A percentile compares a stretch with the other conserved stretches of the same genome.
Evolutionary conservation across 1,140 invertebrate genomes (phyloP).

Genomic region (Chrysopa pallens): DNA sequence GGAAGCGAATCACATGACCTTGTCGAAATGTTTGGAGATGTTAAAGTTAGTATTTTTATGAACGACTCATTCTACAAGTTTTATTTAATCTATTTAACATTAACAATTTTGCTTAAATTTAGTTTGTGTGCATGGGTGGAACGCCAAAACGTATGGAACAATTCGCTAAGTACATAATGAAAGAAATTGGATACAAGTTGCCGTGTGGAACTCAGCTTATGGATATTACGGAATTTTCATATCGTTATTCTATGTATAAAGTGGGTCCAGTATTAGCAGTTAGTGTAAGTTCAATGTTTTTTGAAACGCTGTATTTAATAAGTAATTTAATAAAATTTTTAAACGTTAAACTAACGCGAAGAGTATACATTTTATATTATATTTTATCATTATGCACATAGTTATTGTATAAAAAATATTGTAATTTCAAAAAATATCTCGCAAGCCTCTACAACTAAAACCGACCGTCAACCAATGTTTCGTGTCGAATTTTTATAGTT

Average conservation of each 20-base stretch:
- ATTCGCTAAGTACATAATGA: slow-evolving; percentile 83
- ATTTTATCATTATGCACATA: not conserved
- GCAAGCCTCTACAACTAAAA: too few species aligned
- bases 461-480: too few species aligned
- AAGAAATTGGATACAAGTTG: slow-evolving; percentile 75
- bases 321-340: not conserved
- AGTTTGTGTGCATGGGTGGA: slow-evolving; percentile 98
- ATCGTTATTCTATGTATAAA: slow-evolving; percentile 95
- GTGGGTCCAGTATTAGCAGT: slow-evolving; percentile 83
- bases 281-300: slow-evolving; percentile 86
- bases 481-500: too few species aligned
- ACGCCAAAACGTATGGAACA: slow-evolving; percentile 86
- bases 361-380: not conserved
- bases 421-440: too few species aligned
- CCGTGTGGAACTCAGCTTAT: slow-evolving; percentile 70
- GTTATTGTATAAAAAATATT: too few species aligned
- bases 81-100: too few species aligned
- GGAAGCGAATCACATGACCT: slow-evolving; percentile 82
- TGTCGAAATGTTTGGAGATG: slow-evolving; percentile 89
- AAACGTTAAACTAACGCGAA: not conserved
- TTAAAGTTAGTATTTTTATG: slow-evolving; percentile 50
- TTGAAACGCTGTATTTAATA: not conserved
- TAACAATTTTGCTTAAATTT: too few species aligned
- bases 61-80: too few species aligned
- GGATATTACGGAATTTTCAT: slow-evolving; percentile 83